Conservation (phyloP, 2,888 invertebrate genomes). For the Pristionchus mayeri region DNA sequence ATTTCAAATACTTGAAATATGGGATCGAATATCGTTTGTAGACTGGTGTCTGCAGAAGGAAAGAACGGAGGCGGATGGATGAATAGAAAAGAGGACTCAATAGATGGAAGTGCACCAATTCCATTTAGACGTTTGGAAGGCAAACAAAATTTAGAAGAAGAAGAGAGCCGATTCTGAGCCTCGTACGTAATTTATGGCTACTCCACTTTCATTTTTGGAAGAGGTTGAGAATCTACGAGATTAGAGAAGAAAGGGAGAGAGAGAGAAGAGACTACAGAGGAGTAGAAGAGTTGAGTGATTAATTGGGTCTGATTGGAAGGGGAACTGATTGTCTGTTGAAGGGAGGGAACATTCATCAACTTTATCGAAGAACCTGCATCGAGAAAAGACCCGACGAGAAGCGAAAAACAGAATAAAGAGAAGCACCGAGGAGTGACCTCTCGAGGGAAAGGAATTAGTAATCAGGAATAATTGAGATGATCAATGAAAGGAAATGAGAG, state of each 20-base stretch:
- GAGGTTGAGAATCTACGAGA: not conserved
- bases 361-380: constrained; percentile 14
- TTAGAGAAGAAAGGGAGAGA: not conserved
- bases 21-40: not conserved
- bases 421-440: not conserved
- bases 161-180: not conserved
- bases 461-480: not conserved
- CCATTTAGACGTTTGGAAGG: no score
- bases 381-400: not conserved
- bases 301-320: constrained; percentile 33
- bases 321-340: not conserved
- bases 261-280: constrained; percentile 19
- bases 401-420: not conserved
- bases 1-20: constrained; percentile 32
- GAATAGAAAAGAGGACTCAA: not conserved
- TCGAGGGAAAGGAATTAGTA: not conserved
- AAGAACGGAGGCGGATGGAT: not conserved
- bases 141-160: no score
- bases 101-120: not conserved
- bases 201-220: not conserved
- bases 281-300: not conserved
- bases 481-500: constrained; percentile 16
- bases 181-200: constrained; percentile 10
- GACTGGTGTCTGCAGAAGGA: not conserved
- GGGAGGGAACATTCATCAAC: no score